Evolutionary conservation across 2,113 vertebrate genomes (phyloP), one percentile per base, ranked within the genome.

Genomic region (Variabilichromis moorii): DNA sequence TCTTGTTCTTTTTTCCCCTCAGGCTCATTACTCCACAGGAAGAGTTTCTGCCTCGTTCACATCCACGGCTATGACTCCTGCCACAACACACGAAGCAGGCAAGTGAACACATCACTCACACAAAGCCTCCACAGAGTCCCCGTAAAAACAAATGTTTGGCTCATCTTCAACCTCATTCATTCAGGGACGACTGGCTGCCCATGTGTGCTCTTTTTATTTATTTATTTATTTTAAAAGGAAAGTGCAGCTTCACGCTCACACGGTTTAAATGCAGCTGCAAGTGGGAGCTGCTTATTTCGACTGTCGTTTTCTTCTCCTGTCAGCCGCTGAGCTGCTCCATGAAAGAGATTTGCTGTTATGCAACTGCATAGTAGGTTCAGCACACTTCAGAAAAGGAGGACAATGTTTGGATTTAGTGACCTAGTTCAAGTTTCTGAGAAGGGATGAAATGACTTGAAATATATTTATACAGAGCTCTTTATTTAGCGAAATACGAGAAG

Each of bases 1-100:
- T 28, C n/a, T 9, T 50, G 7, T 59, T 5, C 28, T 3, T 2
- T 63, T 63, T 12, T 6, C 21, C 21, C 21, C 4, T 71, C 94
- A 99, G 99, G 99, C 99, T 71, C 99, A 99, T 95, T 99, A 99
- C 90, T 99, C 99, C 53, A 99, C 98, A 0, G 99, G 99, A 61
- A 97, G 96, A 91, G 98, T 99, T 13, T 98, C 98, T 0, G 98
- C 99, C 8, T 99, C 98, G 76, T 99, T 99, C 96, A 99, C 98
- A 2, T 99, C 98, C 85, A 99, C 99, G 0, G 98, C 98, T 50
- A 99, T 99, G 98, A 96, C 97, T 31, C 99, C 99, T 1, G 95
- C 98, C 90, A 99, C 98, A 4, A 96, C 86, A 2, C 98, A 99
- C 0, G 97, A 98, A 97, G 98, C 98, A 97, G 98, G 98, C 98